These are phyloP conservation scores for Sciaenops ocellatus DNA, from an alignment of 2,797 vertebrate species.

Conservation along the genomic window DNA sequence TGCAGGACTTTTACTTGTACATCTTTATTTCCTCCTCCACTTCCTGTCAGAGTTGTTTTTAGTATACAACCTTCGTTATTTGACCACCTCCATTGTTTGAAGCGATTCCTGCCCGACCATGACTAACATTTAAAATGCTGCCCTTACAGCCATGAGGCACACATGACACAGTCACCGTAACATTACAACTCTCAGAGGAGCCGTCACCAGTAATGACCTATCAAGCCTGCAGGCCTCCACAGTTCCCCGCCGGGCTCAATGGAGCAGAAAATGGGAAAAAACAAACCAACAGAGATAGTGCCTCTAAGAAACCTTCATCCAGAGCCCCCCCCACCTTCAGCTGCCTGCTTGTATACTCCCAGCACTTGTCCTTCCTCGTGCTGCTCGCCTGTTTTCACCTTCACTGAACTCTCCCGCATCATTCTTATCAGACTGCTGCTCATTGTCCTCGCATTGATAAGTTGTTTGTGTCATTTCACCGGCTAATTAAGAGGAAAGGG, in stretches of 20 bases:
- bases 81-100: conserved; percentile 27
- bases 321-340: conserved; percentile 7
- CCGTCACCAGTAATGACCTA: conserved; percentile 63
- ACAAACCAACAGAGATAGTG: conserved; percentile 49
- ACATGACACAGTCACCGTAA: conserved; percentile 44
- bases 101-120: conserved; percentile 20
- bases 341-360: conserved; percentile 23
- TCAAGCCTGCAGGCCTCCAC: conserved; percentile 47
- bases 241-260: conserved; percentile 62
- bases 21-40: neutral
- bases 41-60: conserved; percentile 14
- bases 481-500: conserved; percentile 66
- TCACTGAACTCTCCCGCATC: conserved; percentile 30
- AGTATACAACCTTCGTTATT: conserved; percentile 1
- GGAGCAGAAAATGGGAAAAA: conserved; percentile 76
- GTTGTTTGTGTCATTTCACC: conserved; percentile 54
- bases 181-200: conserved; percentile 52
- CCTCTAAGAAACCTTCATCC: conserved; percentile 43
- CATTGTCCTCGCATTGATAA: conserved; percentile 28
- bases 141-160: conserved; percentile 34
- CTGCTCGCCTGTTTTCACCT: conserved; percentile 40
- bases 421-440: conserved; percentile 40
- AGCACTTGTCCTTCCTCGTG: conserved; percentile 13
- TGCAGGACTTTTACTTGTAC: neutral
- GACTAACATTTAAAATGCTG: conserved; percentile 51